A percentile compares a stretch with the other conserved stretches of the same genome.
Evolutionary conservation across 2,888 invertebrate species (phyloP).

Genomic region (Ophonus ardosiacus): DNA sequence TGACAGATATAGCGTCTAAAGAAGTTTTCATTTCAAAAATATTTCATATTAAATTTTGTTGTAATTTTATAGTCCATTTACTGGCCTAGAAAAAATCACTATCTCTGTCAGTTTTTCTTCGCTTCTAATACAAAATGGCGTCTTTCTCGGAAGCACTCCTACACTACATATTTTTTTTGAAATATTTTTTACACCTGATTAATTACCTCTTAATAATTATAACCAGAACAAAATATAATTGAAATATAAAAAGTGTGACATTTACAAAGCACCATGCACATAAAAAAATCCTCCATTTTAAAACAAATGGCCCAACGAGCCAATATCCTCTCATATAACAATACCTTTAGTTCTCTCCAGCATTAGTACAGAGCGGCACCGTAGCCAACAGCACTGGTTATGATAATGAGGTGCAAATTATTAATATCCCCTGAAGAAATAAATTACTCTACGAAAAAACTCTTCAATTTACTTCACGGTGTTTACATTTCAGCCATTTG

Average conservation of each 20-base stretch:
- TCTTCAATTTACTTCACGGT: neutral
- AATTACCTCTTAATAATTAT: neutral
- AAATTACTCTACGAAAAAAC: slow-evolving; percentile 2
- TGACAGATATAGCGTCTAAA: too few relatives aligned
- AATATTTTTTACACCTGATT: neutral
- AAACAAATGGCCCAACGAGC: slow-evolving; percentile 46
- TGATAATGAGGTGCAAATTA: slow-evolving; percentile 34
- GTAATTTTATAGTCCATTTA: too few relatives aligned
- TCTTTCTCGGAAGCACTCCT: too few relatives aligned
- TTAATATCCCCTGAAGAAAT: slow-evolving; percentile 22
- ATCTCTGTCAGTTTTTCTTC: too few relatives aligned
- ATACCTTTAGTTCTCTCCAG: neutral
- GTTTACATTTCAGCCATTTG: slow-evolving; percentile 20
- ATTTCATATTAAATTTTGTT: too few relatives aligned
- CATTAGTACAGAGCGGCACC: neutral
- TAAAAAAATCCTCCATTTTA: slow-evolving; percentile 65
- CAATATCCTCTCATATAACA: slow-evolving; percentile 59
- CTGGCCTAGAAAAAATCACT: too few relatives aligned
- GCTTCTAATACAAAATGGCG: too few relatives aligned
- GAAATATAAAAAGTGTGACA: slow-evolving; percentile 62
- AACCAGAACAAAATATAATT: slow-evolving; percentile 37
- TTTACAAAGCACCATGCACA: slow-evolving; percentile 53
- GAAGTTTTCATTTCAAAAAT: too few relatives aligned
- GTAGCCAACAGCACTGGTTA: neutral
- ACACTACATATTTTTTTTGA: neutral